Base-by-base conservation (phyloP, 2,888 invertebrate genomes). In the Pterostichus madidus region DNA sequence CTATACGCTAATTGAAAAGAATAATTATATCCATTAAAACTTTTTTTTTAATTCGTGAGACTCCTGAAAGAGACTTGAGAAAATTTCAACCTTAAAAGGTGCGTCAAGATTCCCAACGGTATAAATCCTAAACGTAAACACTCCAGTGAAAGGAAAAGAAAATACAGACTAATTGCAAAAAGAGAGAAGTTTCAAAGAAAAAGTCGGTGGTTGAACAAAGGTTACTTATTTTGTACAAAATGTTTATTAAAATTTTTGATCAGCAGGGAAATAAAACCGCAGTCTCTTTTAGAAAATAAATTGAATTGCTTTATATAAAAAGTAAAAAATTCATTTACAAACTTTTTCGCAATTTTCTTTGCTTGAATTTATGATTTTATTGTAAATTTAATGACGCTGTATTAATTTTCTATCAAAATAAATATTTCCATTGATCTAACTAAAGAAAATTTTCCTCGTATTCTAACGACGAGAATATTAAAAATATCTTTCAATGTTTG, bases 41-140 rank as follows among this genome's bases (percentile, higher is more conserved):
- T 53, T 53, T 5, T 53, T 53, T 53, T 53, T 24, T 64, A 32
- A 24, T 59, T 32, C 64, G 3, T 4, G 32, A 64, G 35, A 64
- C 0, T 32, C 24, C 24, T 24, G 32, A 24, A 64, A 32, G 35
- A 64, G n/a, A 32, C 32, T 24, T 24, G 13, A 64, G 17, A 13
- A 32, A 71, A 71, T 71, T 44, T 44, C 17, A n/a, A 39, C 71
- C 13, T 64, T 13, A 64, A 39, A 71, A 71, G 44, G 71, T 71
- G 15, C 15, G 10, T 17, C 71, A 44, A n/a, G 64, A 24, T n/a
- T 71, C 71, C 39, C 71, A 13, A 44, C n/a, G 71, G 71, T n/a
- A 71, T 71, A 71, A 59, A 71, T 71, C 39, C 39, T 35, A 44
- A 71, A 71, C 7, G 44, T 71, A 71, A 71, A 71, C 44, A 71